phyloP scores from a whole-genome alignment of 2,888 invertebrate species.

The Xanthorhoe spadicearia region DNA sequence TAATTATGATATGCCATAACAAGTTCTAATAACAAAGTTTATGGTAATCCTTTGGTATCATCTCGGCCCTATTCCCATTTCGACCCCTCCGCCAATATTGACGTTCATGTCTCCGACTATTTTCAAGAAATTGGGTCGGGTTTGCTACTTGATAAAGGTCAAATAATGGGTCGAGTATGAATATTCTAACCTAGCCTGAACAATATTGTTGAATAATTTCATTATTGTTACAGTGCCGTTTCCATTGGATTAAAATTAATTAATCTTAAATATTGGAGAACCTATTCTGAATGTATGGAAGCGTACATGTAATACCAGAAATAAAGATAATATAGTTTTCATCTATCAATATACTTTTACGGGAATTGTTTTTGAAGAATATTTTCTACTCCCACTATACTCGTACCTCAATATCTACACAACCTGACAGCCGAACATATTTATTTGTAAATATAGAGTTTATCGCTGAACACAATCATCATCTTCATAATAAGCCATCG shows the following conservation, averaged over 20 bases:
- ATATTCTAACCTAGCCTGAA: conserved; percentile 14
- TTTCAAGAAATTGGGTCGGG: conserved; percentile 9
- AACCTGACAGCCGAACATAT: too few relatives aligned
- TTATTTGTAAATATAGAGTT: too few relatives aligned
- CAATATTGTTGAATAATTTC: conserved; percentile 20
- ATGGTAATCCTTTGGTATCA: not conserved
- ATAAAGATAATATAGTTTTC: too few relatives aligned
- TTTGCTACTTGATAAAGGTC: conserved; percentile 11
- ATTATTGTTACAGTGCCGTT: conserved; percentile 12
- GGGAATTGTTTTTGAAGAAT: too few relatives aligned
- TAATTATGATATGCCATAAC: too few relatives aligned
- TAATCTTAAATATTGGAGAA: not conserved
- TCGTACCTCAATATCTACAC: too few relatives aligned
- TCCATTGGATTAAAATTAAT: conserved; percentile 10
- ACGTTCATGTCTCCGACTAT: conserved; percentile 6
- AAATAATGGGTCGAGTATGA: conserved; percentile 16
- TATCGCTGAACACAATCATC: too few relatives aligned
- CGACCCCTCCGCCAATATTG: conserved; percentile 5
- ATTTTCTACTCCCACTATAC: too few relatives aligned
- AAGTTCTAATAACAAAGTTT: not conserved
- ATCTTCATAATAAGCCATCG: too few relatives aligned
- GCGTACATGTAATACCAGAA: too few relatives aligned
- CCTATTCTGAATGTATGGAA: too few relatives aligned
- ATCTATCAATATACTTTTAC: too few relatives aligned
- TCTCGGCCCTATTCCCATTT: not conserved